Percentiles rank a stretch among this genome's conserved stretches.
Evolutionary conservation across 2,113 vertebrate genomes (phyloP).

Genomic region (Tretioscincus oriximinensis): DNA sequence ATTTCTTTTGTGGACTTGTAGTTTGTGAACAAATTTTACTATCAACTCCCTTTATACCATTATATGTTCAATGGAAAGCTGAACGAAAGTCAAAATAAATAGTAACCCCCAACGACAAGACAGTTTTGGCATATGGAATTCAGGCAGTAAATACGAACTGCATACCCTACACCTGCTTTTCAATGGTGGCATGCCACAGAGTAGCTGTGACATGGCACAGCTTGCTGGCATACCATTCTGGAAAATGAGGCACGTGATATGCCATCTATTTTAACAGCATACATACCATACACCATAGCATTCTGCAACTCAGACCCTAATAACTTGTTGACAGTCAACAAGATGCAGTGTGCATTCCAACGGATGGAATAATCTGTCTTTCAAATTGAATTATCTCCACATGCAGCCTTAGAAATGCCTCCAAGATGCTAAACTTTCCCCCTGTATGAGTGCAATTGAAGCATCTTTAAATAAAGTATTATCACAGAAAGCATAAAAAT

Average conservation of each 20-base stretch:
- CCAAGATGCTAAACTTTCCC: background rate
- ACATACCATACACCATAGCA: background rate
- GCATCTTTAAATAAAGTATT: background rate
- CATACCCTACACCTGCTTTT: constrained; percentile 52
- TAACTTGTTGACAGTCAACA: constrained; percentile 38
- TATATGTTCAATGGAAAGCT: fast-evolving
- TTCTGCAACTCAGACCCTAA: background rate
- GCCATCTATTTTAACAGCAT: background rate
- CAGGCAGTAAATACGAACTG: background rate
- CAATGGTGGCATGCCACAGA: constrained; percentile 4
- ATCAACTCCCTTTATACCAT: background rate
- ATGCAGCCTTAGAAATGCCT: background rate
- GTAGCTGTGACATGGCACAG: constrained; percentile 28
- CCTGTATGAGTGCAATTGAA: background rate
- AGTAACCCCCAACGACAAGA: fast-evolving
- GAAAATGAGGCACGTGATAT: constrained; percentile 26
- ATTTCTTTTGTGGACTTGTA: background rate
- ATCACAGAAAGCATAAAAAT: background rate
- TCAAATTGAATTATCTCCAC: background rate
- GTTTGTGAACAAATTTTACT: constrained; percentile 10
- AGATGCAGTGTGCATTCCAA: constrained; percentile 11
- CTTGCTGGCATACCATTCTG: constrained; percentile 56
- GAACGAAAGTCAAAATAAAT: background rate
- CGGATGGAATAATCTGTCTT: constrained; percentile 46
- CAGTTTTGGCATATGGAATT: background rate